Evolutionary conservation across 37 sponge, comb jelly and placozoan species (phyloP).

Genomic region (Axinella damicornis): DNA sequence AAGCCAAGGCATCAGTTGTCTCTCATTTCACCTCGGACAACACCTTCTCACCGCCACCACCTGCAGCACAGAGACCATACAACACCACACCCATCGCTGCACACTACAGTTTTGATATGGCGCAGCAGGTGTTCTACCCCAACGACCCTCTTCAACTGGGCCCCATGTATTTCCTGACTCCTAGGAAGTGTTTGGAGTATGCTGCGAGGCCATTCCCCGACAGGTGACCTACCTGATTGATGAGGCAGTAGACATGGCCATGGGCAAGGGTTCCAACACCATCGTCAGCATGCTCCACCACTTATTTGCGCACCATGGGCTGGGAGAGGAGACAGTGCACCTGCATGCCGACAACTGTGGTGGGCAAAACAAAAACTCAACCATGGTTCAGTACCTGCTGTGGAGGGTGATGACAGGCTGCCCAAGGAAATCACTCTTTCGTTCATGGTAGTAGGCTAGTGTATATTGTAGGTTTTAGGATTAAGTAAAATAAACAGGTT

Average conservation of each 20-base stretch:
- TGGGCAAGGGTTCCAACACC: slow-evolving; percentile 16
- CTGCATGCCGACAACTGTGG: slow-evolving; percentile 28
- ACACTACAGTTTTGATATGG: too few species aligned
- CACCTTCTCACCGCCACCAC: too few species aligned
- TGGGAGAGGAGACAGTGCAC: not conserved
- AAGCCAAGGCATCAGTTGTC: too few species aligned
- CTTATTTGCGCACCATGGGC: not conserved
- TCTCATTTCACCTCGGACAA: too few species aligned
- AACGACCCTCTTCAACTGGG: slow-evolving; percentile 56
- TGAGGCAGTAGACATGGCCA: slow-evolving; percentile 9
- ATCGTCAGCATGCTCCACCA: slow-evolving; percentile 23
- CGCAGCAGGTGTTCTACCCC: slow-evolving; percentile 42
- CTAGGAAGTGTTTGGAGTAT: slow-evolving; percentile 65
- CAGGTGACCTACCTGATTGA: slow-evolving; percentile 40
- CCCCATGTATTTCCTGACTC: slow-evolving; percentile 64
- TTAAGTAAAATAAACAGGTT: too few species aligned
- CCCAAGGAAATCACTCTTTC: too few species aligned
- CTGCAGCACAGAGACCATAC: too few species aligned
- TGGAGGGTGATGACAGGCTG: slow-evolving; percentile 13
- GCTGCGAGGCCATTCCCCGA: slow-evolving; percentile 54
- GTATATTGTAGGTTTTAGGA: too few species aligned
- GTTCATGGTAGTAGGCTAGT: too few species aligned
- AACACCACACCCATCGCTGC: too few species aligned
- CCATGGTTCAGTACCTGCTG: slow-evolving; percentile 6
- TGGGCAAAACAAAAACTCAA: too few species aligned